Evolutionary conservation across 2,797 vertebrate genomes (phyloP), one percentile per base, ranked within the genome.

Genomic region (Clangula hyemalis): DNA sequence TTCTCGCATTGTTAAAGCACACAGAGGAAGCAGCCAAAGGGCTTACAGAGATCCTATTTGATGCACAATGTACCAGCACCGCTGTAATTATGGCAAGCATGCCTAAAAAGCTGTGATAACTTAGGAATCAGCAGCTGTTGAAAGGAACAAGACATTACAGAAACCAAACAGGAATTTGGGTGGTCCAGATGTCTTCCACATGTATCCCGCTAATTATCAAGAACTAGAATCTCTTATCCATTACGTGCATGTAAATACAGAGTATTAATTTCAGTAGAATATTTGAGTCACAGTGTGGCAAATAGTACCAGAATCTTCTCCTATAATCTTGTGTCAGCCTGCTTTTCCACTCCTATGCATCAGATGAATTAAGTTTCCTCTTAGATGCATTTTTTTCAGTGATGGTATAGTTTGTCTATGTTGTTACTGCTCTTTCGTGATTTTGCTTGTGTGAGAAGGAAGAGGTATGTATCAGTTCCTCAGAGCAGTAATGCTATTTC

Each of bases 141-240:
- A 71, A 87, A 80, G 53, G 84, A 90, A 9, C 25, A 66, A 58
- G 39, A 65, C 17, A 25, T 47, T 49, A 27, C 3, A 39, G 69
- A 87, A 87, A 74, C 10, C 32, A 22, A 54, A 45, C 28, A 56
- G 81, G 82, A 94, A 85, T 66, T 39, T 56, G 62, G 66, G 91
- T 89, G 76, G 85, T 84, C 89, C 93, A 93, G 54, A 81, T 89
- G 89, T 90, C 38, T 89, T 73, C 76, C 85, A 78, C 38, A n/a
- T 66, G 34, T 24, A 72, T 36, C 11, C 62, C 61, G 13, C 65
- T 89, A 83, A 75, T 89, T 78, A 75, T 13, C 16, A 77, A 61
- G 45, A 58, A 43, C 24, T 49, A 89, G 53, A 62, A 38, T 78
- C 38, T 60, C 41, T 45, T 62, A 24, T 1, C 34, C 17, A 12